A percentile compares a stretch with the other conserved stretches of the same genome.
Evolutionary conservation across 2,797 vertebrate genomes (phyloP).

Genomic region (Danionella dracula): DNA sequence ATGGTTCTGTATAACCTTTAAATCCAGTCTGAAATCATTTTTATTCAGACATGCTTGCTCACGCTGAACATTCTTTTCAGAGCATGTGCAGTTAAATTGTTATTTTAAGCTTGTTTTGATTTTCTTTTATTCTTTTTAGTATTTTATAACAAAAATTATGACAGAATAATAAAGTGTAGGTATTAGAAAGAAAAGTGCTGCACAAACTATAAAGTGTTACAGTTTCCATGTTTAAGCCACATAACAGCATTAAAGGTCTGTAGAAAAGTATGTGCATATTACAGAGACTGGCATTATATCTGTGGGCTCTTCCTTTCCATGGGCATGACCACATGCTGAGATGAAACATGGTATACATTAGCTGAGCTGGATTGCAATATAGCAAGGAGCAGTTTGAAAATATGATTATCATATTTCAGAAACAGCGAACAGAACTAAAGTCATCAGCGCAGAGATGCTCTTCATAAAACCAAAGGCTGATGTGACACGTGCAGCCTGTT

Average conservation of each 20-base stretch:
- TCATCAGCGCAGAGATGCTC: slow-evolving; percentile 50
- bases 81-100: too few relatives aligned
- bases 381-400: slow-evolving; percentile 28
- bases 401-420: slow-evolving; percentile 56
- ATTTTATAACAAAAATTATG: too few relatives aligned
- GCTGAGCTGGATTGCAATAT: slow-evolving; percentile 36
- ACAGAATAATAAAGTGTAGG: neutral
- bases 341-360: slow-evolving; percentile 29
- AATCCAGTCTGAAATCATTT: too few relatives aligned
- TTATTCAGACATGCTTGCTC: too few relatives aligned
- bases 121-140: too few relatives aligned
- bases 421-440: slow-evolving; percentile 49
- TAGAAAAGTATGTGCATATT: neutral
- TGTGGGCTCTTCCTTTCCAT: neutral
- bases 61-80: too few relatives aligned
- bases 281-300: neutral
- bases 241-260: neutral
- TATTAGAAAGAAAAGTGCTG: neutral
- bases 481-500: slow-evolving; percentile 18
- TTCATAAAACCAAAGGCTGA: slow-evolving; percentile 53
- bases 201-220: neutral
- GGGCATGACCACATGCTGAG: slow-evolving; percentile 1
- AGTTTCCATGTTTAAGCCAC: neutral
- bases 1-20: too few relatives aligned
- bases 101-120: too few relatives aligned